Evolutionary conservation across 2,113 vertebrate genomes (phyloP).

Genomic region (Genyomyrus donnyi): DNA sequence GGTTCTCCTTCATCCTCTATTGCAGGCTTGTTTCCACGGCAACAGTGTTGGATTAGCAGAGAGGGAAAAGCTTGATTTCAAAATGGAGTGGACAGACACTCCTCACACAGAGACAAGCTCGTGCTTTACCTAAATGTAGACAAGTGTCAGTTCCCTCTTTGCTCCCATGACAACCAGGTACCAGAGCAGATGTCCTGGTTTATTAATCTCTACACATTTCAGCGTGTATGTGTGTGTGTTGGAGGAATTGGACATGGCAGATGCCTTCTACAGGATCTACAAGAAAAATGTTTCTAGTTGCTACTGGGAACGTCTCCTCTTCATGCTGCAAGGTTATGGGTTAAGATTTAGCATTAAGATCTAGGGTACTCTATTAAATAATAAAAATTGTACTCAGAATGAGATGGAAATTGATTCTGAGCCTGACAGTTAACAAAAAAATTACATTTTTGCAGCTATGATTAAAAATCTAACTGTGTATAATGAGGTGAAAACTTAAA

Average conservation of each 20-base stretch:
- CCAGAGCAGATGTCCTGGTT: conserved; percentile 12
- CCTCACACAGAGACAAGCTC: conserved; percentile 60
- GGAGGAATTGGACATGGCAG: background rate
- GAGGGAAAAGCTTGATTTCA: conserved; percentile 42
- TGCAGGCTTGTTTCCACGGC: conserved; percentile 66
- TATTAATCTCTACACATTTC: conserved; percentile 7
- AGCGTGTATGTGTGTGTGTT: background rate
- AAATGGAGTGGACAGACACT: conserved; percentile 16
- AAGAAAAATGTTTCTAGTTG: background rate
- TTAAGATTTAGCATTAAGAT: background rate
- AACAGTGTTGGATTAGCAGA: conserved; percentile 68
- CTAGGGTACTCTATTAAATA: background rate
- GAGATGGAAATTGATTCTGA: background rate
- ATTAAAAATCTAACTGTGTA: background rate
- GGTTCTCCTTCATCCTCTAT: conserved; percentile 54
- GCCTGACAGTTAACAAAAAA: background rate
- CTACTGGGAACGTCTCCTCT: background rate
- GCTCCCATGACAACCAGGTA: conserved; percentile 73
- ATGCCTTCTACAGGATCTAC: background rate
- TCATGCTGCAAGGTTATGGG: background rate
- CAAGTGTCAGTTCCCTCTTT: conserved; percentile 60
- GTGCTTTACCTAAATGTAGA: conserved; percentile 52
- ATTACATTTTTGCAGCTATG: background rate
- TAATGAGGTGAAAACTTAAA: background rate
- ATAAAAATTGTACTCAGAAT: background rate